Evolutionary conservation across 1,140 invertebrate species (phyloP).

Genomic region (Cyclargus thomasi): DNA sequence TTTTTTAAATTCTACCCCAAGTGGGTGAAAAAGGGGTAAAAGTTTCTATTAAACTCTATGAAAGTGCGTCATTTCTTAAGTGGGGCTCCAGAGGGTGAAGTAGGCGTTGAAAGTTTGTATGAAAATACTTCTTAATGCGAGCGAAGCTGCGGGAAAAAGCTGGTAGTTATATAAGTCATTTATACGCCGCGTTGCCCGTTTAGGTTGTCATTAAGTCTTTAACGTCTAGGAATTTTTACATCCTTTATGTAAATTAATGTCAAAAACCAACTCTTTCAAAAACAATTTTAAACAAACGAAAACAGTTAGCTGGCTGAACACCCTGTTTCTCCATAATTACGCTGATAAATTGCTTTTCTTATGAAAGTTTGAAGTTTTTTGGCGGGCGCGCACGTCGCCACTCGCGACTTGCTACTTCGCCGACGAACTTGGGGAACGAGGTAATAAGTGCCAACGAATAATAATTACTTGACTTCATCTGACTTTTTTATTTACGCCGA

Average conservation of each 20-base stretch:
- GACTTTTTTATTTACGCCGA: background rate
- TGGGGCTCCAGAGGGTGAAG: no score
- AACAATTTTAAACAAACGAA: background rate
- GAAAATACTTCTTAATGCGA: no score
- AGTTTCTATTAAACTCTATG: no score
- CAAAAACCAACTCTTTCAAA: background rate
- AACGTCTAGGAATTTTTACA: no score
- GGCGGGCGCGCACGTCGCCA: background rate
- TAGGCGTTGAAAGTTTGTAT: no score
- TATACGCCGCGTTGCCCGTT: no score
- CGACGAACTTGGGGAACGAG: background rate
- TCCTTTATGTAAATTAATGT: background rate
- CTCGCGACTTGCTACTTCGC: background rate
- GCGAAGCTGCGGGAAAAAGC: no score
- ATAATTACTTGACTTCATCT: background rate
- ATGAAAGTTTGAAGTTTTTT: background rate
- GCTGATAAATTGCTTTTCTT: background rate
- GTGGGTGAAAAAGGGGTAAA: no score
- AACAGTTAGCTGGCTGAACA: background rate
- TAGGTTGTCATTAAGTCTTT: no score
- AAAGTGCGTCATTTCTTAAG: no score
- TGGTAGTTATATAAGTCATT: no score
- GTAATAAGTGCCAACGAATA: background rate
- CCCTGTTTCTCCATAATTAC: background rate
- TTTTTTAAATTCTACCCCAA: no score